These are phyloP conservation scores for Eucriotettix oculatus DNA, from an alignment of 2,888 invertebrate genomes.

Conservation along the genomic window DNA sequence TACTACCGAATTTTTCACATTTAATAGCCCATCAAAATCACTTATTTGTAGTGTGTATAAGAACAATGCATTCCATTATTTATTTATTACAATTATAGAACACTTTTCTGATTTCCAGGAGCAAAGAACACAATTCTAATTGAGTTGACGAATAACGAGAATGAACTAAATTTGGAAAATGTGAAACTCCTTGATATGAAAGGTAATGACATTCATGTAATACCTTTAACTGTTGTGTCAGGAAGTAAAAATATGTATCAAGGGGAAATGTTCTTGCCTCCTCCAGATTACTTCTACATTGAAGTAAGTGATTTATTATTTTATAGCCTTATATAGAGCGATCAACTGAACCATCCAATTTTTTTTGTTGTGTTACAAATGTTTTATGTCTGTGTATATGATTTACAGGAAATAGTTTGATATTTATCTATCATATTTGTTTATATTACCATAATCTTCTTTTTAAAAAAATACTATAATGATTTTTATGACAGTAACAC, in stretches of 20 bases:
- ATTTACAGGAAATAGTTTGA: neutral
- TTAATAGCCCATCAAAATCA: too few relatives aligned
- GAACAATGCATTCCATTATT: neutral
- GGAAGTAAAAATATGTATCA: conserved; percentile 25
- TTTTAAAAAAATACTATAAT: too few relatives aligned
- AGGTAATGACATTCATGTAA: conserved; percentile 14
- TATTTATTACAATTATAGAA: neutral
- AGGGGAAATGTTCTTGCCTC: conserved; percentile 42
- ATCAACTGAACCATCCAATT: too few relatives aligned
- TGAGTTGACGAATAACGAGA: conserved; percentile 16
- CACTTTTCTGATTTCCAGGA: conserved; percentile 14
- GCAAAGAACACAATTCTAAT: conserved; percentile 18
- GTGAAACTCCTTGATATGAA: conserved; percentile 17
- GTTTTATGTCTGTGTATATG: neutral
- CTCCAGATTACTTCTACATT: conserved; percentile 46
- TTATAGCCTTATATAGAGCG: too few relatives aligned
- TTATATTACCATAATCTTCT: too few relatives aligned
- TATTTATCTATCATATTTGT: too few relatives aligned
- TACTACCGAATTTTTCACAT: too few relatives aligned
- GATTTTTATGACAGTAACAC: too few relatives aligned
- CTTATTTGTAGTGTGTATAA: too few relatives aligned
- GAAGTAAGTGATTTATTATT: conserved; percentile 29
- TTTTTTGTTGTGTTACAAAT: too few relatives aligned
- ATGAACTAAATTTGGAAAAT: conserved; percentile 18
- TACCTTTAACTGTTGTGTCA: conserved; percentile 13